Base-by-base conservation (phyloP, 35 echinoderm and acorn worm genomes). In the Heliocidaris tuberculata region DNA sequence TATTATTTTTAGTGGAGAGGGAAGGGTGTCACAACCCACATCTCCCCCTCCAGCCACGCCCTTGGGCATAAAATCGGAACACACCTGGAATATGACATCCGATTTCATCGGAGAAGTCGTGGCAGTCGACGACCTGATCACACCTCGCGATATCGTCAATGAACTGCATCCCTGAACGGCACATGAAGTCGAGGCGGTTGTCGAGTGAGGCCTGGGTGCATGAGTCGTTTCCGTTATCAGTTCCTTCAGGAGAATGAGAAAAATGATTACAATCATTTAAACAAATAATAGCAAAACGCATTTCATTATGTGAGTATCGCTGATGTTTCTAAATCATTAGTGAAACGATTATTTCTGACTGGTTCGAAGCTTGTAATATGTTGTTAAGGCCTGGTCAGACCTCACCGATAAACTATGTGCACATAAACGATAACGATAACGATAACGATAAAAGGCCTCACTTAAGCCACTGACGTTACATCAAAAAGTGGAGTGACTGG, bases 41-140 rank as follows among this genome's bases (percentile, higher is more conserved):
- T n/a, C n/a, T n/a, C n/a, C n/a, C n/a, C n/a, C n/a, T n/a, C n/a
- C n/a, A n/a, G n/a, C n/a, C n/a, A n/a, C n/a, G n/a, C n/a, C n/a
- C n/a, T n/a, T n/a, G n/a, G n/a, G n/a, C n/a, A n/a, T n/a, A 52
- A 8, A 27, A 70, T 70, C 6, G 21, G 60, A 70, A 70, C 60
- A 70, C 60, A 70, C 60, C 59, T 60, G 6, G 10, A 60, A 0
- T 60, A 10, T 15, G 59, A 87, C 86, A 87, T 13, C 86, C 86
- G 29, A 87, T 87, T 42, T 87, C 86, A 21, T 87, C 86, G 17
- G 86, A 87, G 86, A 87, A 87, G 24, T 87, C 86, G 29, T 87
- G 86, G 86, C 86, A 87, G 24, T 87, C 86, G 29, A 87, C 32
- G 29, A 87, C 19, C 86, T 87, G 86, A 29, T 87, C 87, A 48